phyloP scores from a whole-genome alignment of 1,140 invertebrate genomes.

The Proctacanthus coquilletti region DNA sequence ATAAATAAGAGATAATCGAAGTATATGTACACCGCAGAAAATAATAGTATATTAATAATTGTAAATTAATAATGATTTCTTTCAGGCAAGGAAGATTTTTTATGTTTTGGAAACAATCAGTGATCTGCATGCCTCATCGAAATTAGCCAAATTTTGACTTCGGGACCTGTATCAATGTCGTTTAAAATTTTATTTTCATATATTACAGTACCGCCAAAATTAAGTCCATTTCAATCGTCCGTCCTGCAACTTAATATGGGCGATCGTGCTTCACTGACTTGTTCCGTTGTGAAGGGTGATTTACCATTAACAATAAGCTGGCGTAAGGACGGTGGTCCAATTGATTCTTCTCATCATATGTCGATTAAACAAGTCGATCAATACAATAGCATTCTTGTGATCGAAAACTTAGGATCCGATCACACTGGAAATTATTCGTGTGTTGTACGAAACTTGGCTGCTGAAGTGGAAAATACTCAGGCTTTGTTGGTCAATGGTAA shows the following conservation, averaged over 20 bases:
- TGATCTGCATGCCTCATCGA: no score
- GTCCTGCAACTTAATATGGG: conserved; percentile 57
- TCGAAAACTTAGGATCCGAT: conserved; percentile 57
- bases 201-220: conserved; percentile 67
- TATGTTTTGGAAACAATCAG: no score
- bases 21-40: no score
- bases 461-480: conserved; percentile 54
- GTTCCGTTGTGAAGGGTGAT: conserved; percentile 63
- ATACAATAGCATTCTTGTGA: conserved; percentile 62
- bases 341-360: conserved; percentile 44
- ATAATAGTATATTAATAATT: no score
- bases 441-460: conserved; percentile 53
- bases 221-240: conserved; percentile 59
- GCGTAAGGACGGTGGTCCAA: conserved; percentile 54
- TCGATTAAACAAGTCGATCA: conserved; percentile 56
- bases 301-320: conserved; percentile 57
- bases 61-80: no score
- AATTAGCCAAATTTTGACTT: no score
- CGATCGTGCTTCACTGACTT: conserved; percentile 57
- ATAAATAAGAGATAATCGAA: no score
- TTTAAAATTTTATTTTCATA: no score
- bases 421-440: conserved; percentile 66
- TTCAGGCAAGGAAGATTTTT: no score
- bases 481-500: conserved; percentile 69
- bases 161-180: no score